Base-by-base conservation (phyloP, 2,113 vertebrate genomes). In the Apeltes quadracus region DNA sequence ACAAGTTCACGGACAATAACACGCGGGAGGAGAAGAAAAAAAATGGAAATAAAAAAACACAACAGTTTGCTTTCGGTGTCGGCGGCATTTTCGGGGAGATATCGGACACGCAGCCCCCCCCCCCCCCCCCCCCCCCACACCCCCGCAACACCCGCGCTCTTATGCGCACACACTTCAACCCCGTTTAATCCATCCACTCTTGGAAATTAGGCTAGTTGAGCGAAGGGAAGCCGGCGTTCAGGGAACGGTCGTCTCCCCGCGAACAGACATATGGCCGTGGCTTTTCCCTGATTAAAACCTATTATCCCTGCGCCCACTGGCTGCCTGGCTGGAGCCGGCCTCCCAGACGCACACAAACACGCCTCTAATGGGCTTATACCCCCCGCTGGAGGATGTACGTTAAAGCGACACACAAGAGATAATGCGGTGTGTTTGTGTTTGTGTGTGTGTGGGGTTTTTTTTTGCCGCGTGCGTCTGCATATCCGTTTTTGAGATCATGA, bases 221-320 rank as follows among this genome's bases (percentile, higher is more conserved):
- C 83, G 61, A 76, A 34, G 14, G 74, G 74, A 71, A 78, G 75
- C 59, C 44, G 72, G 39, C 51, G 0, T 70, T 38, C 36, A 20
- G 69, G 69, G 72, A 73, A 75, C 50, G 59, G 82, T 77, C 61
- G 61, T 86, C 73, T 77, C 75, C 82, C n/a, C 69, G 16, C 29
- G 56, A 82, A 72, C 84, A 86, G 84, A 92, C 90, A 89, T 93
- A 93, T 90, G 92, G 90, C 69, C 39, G 2, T 79, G 85, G 87
- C 87, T 90, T 89, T 88, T 85, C 75, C 76, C 85, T 81, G 89
- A 90, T 90, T 93, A 92, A 89, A 84, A 85, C 83, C 76, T 78
- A 90, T 90, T 84, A 90, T 89, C 87, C 84, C 55, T 58, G 81
- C 81, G 78, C 74, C 82, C 75, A 66, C 72, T 75, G 82, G 61